Conservation (phyloP, 2,888 invertebrate species). For the Neria commutata region DNA sequence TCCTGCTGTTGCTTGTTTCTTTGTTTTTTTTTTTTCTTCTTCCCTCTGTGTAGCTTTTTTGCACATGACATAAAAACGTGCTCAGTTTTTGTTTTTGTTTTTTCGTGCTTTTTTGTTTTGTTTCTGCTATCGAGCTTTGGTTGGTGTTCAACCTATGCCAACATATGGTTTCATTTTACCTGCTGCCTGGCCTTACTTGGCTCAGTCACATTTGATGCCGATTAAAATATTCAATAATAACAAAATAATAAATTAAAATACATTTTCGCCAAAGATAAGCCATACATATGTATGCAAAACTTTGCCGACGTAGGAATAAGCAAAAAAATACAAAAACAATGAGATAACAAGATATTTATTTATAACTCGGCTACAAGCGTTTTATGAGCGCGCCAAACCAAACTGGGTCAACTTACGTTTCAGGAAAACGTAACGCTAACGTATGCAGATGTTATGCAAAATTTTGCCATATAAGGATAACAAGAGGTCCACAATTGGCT, state of each 20-base stretch:
- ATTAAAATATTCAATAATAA: not conserved
- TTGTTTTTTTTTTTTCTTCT: not conserved
- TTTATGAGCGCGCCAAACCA: too few relatives aligned
- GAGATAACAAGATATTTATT: too few relatives aligned
- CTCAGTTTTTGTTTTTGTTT: conserved; percentile 13
- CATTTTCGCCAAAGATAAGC: not conserved
- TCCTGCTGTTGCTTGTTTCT: conserved; percentile 13
- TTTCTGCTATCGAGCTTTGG: conserved; percentile 3
- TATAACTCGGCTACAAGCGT: too few relatives aligned
- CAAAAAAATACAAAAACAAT: too few relatives aligned
- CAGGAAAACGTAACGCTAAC: too few relatives aligned
- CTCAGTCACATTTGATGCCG: not conserved
- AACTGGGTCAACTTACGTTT: too few relatives aligned
- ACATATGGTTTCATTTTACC: conserved; percentile 11
- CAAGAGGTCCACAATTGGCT: too few relatives aligned
- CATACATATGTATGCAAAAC: too few relatives aligned
- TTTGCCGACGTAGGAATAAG: too few relatives aligned
- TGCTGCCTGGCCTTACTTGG: not conserved
- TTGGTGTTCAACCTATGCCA: conserved; percentile 18
- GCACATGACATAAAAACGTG: conserved; percentile 51
- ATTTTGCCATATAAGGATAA: too few relatives aligned
- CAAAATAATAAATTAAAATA: not conserved
- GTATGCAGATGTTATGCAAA: too few relatives aligned
- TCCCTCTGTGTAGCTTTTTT: conserved; percentile 26
- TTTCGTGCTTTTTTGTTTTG: conserved; percentile 8